phyloP scores from a whole-genome alignment of 2,113 vertebrate genomes.

The Calidris pugnax region DNA sequence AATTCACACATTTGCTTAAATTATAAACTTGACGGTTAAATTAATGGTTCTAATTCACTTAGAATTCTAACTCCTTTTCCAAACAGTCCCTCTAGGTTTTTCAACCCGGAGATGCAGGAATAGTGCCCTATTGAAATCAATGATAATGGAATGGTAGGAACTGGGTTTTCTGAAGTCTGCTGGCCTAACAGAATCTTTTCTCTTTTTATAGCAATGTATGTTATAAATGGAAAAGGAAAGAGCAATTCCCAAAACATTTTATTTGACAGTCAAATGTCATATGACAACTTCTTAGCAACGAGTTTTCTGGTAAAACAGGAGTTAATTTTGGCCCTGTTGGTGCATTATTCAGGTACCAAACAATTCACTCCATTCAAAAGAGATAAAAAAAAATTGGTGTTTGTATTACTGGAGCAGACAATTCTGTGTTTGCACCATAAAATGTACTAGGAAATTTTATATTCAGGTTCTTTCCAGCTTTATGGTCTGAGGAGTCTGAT shows the following conservation, averaged over 20 bases:
- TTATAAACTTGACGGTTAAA: not conserved
- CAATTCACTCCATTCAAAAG: slow-evolving; percentile 42
- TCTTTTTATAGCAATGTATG: not conserved
- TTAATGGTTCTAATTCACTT: not conserved
- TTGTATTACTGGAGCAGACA: slow-evolving; percentile 24
- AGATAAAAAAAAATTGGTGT: not conserved
- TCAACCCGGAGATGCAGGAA: not conserved
- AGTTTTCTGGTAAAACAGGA: not conserved
- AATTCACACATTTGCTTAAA: not conserved
- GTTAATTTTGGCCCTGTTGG: slow-evolving; percentile 21
- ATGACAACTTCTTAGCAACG: not conserved
- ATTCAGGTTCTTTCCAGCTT: slow-evolving; percentile 49
- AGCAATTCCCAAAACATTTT: not conserved
- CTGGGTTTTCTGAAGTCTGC: not conserved
- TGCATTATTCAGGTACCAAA: not conserved
- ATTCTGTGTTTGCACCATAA: slow-evolving; percentile 46
- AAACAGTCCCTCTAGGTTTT: not conserved
- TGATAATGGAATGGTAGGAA: not conserved
- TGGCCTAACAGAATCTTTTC: not conserved
- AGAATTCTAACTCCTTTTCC: not conserved
- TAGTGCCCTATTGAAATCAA: not conserved
- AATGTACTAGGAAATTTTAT: slow-evolving; percentile 23
- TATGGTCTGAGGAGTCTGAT: slow-evolving; percentile 50
- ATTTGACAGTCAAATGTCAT: not conserved
- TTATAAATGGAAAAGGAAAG: not conserved